phyloP scores from a whole-genome alignment of 2,888 invertebrate genomes.

The Drosophila recens region DNA sequence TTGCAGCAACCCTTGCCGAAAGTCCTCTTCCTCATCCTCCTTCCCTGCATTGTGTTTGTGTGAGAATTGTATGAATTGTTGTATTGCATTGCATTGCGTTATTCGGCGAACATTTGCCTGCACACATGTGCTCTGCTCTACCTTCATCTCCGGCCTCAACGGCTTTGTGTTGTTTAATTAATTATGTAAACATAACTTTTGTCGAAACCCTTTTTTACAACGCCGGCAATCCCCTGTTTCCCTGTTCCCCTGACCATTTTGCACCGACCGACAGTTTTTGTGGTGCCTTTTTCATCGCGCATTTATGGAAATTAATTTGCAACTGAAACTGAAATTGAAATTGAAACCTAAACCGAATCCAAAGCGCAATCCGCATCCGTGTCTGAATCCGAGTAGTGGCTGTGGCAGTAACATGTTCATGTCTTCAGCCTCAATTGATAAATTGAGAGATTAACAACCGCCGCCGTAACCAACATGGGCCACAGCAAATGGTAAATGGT shows the following conservation, averaged over 20 bases:
- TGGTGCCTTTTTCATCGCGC: constrained; percentile 64
- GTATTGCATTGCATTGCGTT: constrained; percentile 45
- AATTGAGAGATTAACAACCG: constrained; percentile 81
- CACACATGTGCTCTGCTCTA: constrained; percentile 56
- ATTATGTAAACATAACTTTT: constrained; percentile 81
- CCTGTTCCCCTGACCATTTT: not conserved
- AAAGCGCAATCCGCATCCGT: constrained; percentile 17
- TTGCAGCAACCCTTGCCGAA: constrained; percentile 49
- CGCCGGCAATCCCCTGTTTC: constrained; percentile 22
- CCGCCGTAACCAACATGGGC: constrained; percentile 65
- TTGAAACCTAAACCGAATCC: constrained; percentile 42
- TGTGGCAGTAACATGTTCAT: not conserved
- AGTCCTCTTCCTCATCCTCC: constrained; percentile 8
- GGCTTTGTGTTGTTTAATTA: constrained; percentile 80
- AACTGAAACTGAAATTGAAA: constrained; percentile 77
- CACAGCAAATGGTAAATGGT: constrained; percentile 33
- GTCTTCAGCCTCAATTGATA: constrained; percentile 67
- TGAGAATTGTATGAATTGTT: constrained; percentile 57
- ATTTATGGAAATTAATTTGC: constrained; percentile 83
- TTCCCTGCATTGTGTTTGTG: constrained; percentile 38
- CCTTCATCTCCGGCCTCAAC: constrained; percentile 35
- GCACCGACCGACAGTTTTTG: constrained; percentile 34
- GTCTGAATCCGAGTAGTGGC: constrained; percentile 10
- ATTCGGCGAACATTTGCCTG: constrained; percentile 1
- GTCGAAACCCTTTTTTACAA: constrained; percentile 63